phyloP scores from a whole-genome alignment of 2,797 vertebrate genomes.

The Gouania willdenowi region DNA sequence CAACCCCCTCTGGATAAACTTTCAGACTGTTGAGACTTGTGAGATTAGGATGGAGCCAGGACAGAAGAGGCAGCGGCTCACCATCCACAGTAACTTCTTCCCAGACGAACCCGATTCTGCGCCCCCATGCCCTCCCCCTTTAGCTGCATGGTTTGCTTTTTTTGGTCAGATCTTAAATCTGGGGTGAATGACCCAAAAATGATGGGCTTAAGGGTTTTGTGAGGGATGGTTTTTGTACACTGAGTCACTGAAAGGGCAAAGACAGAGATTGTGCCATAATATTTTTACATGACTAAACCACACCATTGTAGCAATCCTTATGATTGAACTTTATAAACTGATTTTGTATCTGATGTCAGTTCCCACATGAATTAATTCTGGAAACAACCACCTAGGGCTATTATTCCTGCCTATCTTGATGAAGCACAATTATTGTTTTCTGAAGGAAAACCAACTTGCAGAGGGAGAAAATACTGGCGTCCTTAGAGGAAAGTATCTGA shows the following conservation, averaged over 20 bases:
- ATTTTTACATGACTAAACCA: slow-evolving; percentile 39
- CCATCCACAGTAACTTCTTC: slow-evolving; percentile 16
- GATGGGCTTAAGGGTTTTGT: slow-evolving; percentile 50
- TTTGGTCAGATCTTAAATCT: slow-evolving; percentile 63
- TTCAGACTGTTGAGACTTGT: slow-evolving; percentile 67
- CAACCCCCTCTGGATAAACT: slow-evolving; percentile 65
- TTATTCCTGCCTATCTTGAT: slow-evolving; percentile 22
- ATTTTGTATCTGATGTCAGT: slow-evolving; percentile 34
- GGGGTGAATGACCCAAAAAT: slow-evolving; percentile 35
- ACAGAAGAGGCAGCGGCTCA: slow-evolving; percentile 29
- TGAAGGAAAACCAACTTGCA: neutral
- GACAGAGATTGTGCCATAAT: slow-evolving; percentile 67
- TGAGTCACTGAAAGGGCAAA: slow-evolving; percentile 74
- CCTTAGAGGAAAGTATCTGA: too few relatives aligned
- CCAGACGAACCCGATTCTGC: slow-evolving; percentile 42
- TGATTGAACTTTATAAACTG: slow-evolving; percentile 43
- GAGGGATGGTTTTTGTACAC: slow-evolving; percentile 70
- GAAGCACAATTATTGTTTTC: slow-evolving; percentile 12
- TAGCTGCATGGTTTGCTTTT: slow-evolving; percentile 55
- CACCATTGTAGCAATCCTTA: slow-evolving; percentile 30
- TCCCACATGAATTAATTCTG: slow-evolving; percentile 31
- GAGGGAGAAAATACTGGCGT: neutral
- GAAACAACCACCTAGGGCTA: slow-evolving; percentile 21
- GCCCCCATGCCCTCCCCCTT: slow-evolving; percentile 25
- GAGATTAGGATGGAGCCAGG: slow-evolving; percentile 68